These are phyloP conservation scores for Atrina japonica DNA, from an alignment of 2,888 invertebrate genomes.

Conservation along the genomic window DNA sequence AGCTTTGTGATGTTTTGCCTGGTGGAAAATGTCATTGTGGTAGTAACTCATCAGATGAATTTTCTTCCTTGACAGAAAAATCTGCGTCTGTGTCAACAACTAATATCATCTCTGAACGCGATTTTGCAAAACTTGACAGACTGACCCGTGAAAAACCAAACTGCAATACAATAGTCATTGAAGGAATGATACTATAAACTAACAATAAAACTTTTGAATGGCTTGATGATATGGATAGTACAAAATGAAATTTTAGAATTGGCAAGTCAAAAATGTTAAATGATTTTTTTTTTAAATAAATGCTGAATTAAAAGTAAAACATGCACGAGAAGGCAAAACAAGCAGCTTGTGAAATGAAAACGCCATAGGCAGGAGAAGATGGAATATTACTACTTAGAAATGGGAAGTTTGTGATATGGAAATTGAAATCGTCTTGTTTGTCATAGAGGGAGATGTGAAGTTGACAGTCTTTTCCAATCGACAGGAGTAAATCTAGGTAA, in stretches of 20 bases:
- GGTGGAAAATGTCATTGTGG: conserved; percentile 2
- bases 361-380: too few relatives aligned
- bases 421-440: too few relatives aligned
- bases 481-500: too few relatives aligned
- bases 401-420: too few relatives aligned
- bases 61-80: background rate
- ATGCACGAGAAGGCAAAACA: too few relatives aligned
- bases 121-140: background rate
- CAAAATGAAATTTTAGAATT: too few relatives aligned
- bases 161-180: background rate
- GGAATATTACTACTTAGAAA: too few relatives aligned
- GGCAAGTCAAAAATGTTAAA: background rate
- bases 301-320: too few relatives aligned
- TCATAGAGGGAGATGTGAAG: too few relatives aligned
- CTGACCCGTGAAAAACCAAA: background rate
- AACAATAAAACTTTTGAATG: conserved; percentile 2
- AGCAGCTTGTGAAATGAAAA: too few relatives aligned
- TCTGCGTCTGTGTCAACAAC: background rate
- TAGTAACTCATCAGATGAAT: too few relatives aligned
- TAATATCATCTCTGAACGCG: background rate
- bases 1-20: conserved; percentile 1
- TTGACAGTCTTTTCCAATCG: too few relatives aligned
- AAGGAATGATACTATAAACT: background rate
- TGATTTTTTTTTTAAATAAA: background rate
- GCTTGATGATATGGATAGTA: background rate